Evolutionary conservation across 2,888 invertebrate species (phyloP), one percentile per base, ranked within the genome.

Genomic region (Exephanes ischioxanthus): DNA sequence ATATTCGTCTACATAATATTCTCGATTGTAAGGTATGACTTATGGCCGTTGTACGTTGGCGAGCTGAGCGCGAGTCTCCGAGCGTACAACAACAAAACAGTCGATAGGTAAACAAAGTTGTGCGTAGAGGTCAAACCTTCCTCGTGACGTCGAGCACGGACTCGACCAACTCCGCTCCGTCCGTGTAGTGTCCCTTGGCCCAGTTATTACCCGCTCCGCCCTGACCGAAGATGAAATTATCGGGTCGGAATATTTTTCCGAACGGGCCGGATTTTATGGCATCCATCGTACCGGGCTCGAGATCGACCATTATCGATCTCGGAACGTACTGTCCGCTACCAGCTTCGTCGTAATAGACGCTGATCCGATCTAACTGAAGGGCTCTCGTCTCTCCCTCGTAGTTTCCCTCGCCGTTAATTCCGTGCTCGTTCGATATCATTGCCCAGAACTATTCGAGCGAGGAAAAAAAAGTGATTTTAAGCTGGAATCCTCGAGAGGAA

Each of bases 131-230:
- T 73, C 41, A 61, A 26, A 83, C 82, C 82, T 83, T 83, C 55
- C 82, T 77, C 41, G 67, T 41, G 37, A 83, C 48, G 2, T 83
- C 82, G 71, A 83, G 82, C n/a, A 77, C 82, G 1, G 41, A 37
- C 37, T 83, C 77, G 14, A 83, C 71, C 0, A 83, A 22, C 22
- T 83, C 82, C 16, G 66, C 61, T 6, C 82, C 82, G 5, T 83
- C 82, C 3, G 82, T 83, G 72, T 77, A 83, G 41, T 83, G 82
- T 14, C 82, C 82, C 11, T 83, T 83, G 5, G 82, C 82, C 77
- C 77, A 83, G 33, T 83, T 83, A 6, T 83, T 83, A 9, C 82
- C 82, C 14, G 82, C 82, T 26, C 82, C 82, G 66, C 71, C 58
- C 30, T 63, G 63, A 2, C 71, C 82, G 37, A 61, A 66, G 1